Base-by-base conservation (phyloP, 1,140 invertebrate species). In the Lordiphosa mommai region DNA sequence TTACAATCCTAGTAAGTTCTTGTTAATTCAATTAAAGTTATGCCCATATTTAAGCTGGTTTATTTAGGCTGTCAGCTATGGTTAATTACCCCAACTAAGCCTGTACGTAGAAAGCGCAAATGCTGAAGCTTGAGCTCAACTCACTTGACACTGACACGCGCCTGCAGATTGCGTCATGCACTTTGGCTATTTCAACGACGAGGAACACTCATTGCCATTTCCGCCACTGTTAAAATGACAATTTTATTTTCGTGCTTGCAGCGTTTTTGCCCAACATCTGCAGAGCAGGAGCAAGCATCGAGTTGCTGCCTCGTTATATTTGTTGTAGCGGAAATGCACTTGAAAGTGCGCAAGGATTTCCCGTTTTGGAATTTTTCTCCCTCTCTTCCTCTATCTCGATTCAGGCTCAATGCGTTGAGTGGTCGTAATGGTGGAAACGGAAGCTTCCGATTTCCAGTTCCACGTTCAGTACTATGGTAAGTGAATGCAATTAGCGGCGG, bases 251-350 rank as follows among this genome's bases (percentile, higher is more conserved):
- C 40, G 32, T 52, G 36, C 58, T 51, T 36, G 55, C 50, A 61
- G 64, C 69, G 33, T 9, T 34, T 38, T 43, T 13, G 30, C 14
- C 47, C 23, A 40, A 48, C 52, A 68, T 41, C 41, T 63, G 50
- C 38, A 55, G 36, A 13, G 57, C 52, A 68, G 47, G 53, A 36
- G 6, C 48, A 29, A 58, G 53, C 60, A 34, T 49, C 53, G 50
- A 64, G 48, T 48, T 41, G n/a, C 8, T 58, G 32, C 30, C 38
- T 46, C 59, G 63, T 58, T 67, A 50, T 44, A 50, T 67, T 50
- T 67, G 55, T 49, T 36, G 33, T 44, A 38, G 49, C 65, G 76
- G 74, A 82, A 82, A 82, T 74, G 76, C 76, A 74, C 60, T 82
- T 55, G 52, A 79, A 80, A 65, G 50, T 61, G 60, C 52, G 57